Percentiles rank a stretch among this genome's conserved stretches.
Evolutionary conservation across 1,140 invertebrate species (phyloP).

Genomic region (Neoseiulus cucumeris): DNA sequence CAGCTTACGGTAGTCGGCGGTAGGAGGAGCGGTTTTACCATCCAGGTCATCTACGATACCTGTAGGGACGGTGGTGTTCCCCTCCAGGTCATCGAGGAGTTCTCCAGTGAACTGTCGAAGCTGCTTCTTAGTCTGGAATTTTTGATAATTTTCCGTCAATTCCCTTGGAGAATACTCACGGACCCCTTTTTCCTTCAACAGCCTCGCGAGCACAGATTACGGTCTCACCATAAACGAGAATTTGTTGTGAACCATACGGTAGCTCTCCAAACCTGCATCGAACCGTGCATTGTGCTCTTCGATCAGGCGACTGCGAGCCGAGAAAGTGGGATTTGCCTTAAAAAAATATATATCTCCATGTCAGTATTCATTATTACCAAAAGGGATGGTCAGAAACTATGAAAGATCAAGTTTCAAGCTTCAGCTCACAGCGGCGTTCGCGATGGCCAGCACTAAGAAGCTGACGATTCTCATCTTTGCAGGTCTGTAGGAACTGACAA

Average conservation of each 20-base stretch:
- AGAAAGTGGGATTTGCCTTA: neutral
- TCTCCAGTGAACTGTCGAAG: neutral
- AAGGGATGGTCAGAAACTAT: too few relatives aligned
- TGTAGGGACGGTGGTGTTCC: neutral
- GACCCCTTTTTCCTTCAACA: neutral
- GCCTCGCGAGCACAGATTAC: neutral
- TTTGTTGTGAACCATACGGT: neutral
- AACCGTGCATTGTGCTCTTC: neutral
- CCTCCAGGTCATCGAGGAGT: neutral
- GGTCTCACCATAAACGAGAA: neutral
- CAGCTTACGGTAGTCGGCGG: neutral
- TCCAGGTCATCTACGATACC: neutral
- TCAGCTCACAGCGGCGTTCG: too few relatives aligned
- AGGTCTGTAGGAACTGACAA: too few relatives aligned
- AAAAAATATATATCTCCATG: too few relatives aligned
- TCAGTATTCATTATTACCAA: too few relatives aligned
- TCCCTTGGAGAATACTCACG: neutral
- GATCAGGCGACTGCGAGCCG: neutral
- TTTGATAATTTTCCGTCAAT: neutral
- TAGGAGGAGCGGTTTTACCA: neutral
- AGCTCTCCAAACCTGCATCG: neutral
- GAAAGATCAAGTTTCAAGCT: too few relatives aligned
- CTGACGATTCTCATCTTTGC: too few relatives aligned
- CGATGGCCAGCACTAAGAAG: too few relatives aligned
- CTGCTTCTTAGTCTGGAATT: neutral